These are phyloP conservation scores for Ranitomeya variabilis DNA, from an alignment of 2,113 vertebrate species.

Conservation along the genomic window DNA sequence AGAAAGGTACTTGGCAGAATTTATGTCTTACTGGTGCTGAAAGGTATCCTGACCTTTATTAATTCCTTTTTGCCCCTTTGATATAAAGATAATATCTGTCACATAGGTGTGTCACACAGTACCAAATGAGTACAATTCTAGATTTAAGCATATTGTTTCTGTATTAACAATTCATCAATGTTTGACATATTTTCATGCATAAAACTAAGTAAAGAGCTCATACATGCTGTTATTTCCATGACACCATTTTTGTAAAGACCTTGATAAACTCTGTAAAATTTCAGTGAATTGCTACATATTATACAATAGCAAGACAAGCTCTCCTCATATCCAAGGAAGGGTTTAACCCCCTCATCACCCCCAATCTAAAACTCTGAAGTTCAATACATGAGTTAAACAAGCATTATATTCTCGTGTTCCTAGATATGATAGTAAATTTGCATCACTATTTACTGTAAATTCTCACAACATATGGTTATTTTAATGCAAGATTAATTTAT, in stretches of 20 bases:
- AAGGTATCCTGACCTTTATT: constrained; percentile 54
- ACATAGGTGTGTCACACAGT: constrained; percentile 22
- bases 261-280: neutral
- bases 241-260: neutral
- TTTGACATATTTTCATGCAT: neutral
- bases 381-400: neutral
- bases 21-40: constrained; percentile 49
- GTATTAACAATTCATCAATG: neutral
- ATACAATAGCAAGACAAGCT: neutral
- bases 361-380: neutral
- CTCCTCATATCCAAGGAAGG: neutral
- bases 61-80: constrained; percentile 30
- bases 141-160: constrained; percentile 18
- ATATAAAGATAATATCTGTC: constrained; percentile 27
- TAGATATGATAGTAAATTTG: neutral
- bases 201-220: neutral
- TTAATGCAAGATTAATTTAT: too few relatives aligned
- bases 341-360: neutral
- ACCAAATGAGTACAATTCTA: constrained; percentile 5
- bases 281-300: neutral
- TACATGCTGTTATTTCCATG: neutral
- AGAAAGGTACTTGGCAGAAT: constrained; percentile 53
- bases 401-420: neutral
- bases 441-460: too few relatives aligned
- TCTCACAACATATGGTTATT: too few relatives aligned